phyloP scores from a whole-genome alignment of 2,888 invertebrate species.

The Caenorhabditis sinica region DNA sequence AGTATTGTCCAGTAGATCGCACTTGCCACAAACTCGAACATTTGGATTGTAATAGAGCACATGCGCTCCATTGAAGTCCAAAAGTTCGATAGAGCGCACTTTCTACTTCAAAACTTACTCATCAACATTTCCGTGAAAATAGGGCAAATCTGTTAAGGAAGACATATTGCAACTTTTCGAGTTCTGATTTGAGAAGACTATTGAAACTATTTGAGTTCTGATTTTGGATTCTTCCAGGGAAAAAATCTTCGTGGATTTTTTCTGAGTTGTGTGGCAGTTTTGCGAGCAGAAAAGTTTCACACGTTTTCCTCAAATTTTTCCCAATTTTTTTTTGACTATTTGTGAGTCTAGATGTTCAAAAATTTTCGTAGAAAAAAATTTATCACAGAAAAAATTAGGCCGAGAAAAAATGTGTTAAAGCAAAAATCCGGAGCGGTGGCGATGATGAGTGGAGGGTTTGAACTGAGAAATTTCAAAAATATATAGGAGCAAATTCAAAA shows the following conservation, averaged over 20 bases:
- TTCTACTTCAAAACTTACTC: conserved; percentile 6
- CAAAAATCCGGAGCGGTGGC: background rate
- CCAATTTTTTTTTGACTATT: background rate
- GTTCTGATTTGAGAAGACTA: no score
- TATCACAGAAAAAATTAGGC: background rate
- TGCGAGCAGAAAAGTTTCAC: no score
- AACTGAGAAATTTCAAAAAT: background rate
- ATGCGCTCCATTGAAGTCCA: no score
- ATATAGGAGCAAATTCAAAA: background rate
- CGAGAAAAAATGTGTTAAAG: background rate
- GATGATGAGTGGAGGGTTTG: background rate
- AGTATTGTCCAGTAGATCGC: no score
- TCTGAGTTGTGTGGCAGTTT: no score
- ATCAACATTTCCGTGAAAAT: conserved; percentile 42
- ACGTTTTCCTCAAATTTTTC: no score
- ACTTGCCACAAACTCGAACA: no score
- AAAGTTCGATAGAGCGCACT: background rate
- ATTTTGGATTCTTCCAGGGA: no score
- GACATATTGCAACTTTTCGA: background rate
- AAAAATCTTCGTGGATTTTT: no score
- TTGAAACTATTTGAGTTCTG: no score
- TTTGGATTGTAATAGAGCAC: no score
- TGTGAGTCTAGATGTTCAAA: no score
- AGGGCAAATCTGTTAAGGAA: background rate
- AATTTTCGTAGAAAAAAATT: background rate